Base-by-base conservation (phyloP, 2,888 invertebrate species). In the Scaptomyza polygonia region DNA sequence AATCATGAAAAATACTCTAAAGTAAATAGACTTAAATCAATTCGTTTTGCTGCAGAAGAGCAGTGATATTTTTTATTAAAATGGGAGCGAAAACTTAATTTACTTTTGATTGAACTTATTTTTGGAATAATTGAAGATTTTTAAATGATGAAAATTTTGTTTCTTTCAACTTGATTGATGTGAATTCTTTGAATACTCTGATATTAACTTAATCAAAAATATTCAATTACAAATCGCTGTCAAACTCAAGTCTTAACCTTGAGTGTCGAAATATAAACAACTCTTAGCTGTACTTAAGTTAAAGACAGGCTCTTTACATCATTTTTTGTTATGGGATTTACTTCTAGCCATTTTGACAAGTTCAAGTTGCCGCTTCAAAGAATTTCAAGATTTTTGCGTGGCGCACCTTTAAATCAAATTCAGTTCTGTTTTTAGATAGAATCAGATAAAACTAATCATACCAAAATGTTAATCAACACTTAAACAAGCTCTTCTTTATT, bases 211-310 rank as follows among this genome's bases (percentile, higher is more conserved):
- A 1, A 7, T 25, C 14, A 34, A 32, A 6, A 32, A 27, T 6
- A 25, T 42, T 69, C 39, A 59, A 72, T 55, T 63, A 49, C 64
- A 64, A 59, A 39, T 16, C n/a, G 51, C 43, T 57, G 57, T 74
- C 43, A 36, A 63, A 40, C 16, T 5, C 16, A 36, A 8, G 70
- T 57, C 77, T 71, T 70, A 70, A 65, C 72, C 72, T 70, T 56
- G 71, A 72, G 55, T 76, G 77, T 59, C 71, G 45, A 34, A 53
- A 44, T 52, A 40, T 36, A 45, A 27, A 18, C 34, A 40, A 44
- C 32, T 21, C 27, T 40, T 39, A 45, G 49, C 49, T 55, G 59
- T 42, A 51, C 43, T 56, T 30, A 4, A 53, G 47, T 30, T 39
- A 42, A 29, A 55, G 57, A 45, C 57, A 67, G 34, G 12, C 58